These are phyloP conservation scores for Tryphoninae sp. DNA, from an alignment of 2,888 invertebrate species.

Conservation along the genomic window DNA sequence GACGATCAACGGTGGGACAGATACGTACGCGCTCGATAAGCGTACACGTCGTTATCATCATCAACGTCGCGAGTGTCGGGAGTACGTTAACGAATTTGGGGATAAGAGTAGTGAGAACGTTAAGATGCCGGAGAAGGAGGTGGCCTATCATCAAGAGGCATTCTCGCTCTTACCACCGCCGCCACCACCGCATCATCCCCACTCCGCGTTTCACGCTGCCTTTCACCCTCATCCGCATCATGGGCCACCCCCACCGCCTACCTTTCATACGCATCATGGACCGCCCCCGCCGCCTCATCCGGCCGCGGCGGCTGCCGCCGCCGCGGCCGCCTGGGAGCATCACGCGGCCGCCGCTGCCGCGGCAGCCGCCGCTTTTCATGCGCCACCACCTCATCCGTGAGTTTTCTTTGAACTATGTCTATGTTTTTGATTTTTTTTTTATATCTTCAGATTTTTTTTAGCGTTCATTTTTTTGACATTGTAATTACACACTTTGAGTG, in stretches of 20 bases:
- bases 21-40: conserved; percentile 1
- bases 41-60: conserved; percentile 17
- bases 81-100: conserved; percentile 28
- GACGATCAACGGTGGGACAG: conserved; percentile 33
- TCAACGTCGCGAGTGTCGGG: background rate
- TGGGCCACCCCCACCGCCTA: conserved; percentile 82
- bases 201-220: conserved; percentile 79
- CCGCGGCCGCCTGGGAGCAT: conserved; percentile 84
- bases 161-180: conserved; percentile 81
- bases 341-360: conserved; percentile 86
- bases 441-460: background rate
- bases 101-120: conserved; percentile 4
- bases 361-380: conserved; percentile 84
- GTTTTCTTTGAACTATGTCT: conserved; percentile 57
- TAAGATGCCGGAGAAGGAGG: conserved; percentile 84
- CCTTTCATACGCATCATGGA: conserved; percentile 80
- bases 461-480: background rate
- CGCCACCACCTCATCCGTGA: conserved; percentile 80
- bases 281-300: conserved; percentile 74
- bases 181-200: conserved; percentile 78
- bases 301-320: conserved; percentile 78
- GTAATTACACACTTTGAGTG: no score
- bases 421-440: background rate
- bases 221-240: conserved; percentile 81
- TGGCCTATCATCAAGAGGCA: conserved; percentile 83